phyloP scores from a whole-genome alignment of 1,140 invertebrate genomes.

The Drosophila sproati region DNA sequence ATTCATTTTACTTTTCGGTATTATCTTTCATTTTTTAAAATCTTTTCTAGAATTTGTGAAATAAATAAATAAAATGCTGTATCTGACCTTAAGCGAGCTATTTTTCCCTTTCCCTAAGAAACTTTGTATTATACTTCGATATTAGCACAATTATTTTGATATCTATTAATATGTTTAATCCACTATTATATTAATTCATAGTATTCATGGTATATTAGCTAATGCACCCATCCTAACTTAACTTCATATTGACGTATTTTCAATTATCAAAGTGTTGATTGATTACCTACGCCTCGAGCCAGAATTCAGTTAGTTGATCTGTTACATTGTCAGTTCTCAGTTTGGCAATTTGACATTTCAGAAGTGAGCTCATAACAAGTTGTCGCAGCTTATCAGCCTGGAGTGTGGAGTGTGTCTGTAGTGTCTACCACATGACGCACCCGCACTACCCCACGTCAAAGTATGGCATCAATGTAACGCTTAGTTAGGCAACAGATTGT shows the following conservation, averaged over 20 bases:
- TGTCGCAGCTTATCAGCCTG: conserved; percentile 35
- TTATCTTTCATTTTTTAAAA: too few relatives aligned
- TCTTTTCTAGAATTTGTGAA: too few relatives aligned
- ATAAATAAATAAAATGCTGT: too few relatives aligned
- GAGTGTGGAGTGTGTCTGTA: background rate
- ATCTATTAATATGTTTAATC: too few relatives aligned
- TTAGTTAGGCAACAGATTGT: conserved; percentile 76
- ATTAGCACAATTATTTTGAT: too few relatives aligned
- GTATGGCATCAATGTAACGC: conserved; percentile 64
- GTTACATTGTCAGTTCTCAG: background rate
- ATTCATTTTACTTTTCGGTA: too few relatives aligned
- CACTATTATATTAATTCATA: too few relatives aligned
- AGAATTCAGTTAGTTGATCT: background rate
- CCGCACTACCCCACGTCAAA: background rate
- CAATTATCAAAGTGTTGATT: background rate
- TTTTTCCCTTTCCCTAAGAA: too few relatives aligned
- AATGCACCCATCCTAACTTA: too few relatives aligned
- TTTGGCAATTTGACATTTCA: background rate
- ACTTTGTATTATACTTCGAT: too few relatives aligned
- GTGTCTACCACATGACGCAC: conserved; percentile 18
- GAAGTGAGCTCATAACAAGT: conserved; percentile 41
- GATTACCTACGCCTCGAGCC: conserved; percentile 1
- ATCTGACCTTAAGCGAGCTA: too few relatives aligned
- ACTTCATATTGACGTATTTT: background rate
- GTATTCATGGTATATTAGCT: too few relatives aligned